Percentiles rank a stretch among this genome's conserved stretches.
Evolutionary conservation across 1,140 invertebrate species (phyloP).

Genomic region (Scylla paramamosain): DNA sequence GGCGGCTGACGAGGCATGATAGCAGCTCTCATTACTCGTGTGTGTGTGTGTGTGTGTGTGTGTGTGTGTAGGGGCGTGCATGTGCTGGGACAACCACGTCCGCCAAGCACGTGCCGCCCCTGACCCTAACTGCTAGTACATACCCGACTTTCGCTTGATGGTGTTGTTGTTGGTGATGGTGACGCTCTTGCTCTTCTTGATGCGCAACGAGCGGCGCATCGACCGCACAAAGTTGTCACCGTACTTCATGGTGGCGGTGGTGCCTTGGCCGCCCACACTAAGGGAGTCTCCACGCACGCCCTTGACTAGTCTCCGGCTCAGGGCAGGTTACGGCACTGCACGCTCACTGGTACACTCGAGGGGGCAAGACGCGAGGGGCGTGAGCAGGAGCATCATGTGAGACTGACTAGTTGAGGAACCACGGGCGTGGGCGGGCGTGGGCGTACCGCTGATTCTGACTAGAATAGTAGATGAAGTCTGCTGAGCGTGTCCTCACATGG

Average conservation of each 20-base stretch:
- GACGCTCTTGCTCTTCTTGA: conserved; percentile 76
- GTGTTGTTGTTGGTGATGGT: conserved; percentile 76
- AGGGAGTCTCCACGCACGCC: neutral
- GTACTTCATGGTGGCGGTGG: conserved; percentile 73
- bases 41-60: neutral
- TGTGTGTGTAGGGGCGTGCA: neutral
- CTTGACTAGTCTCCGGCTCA: neutral
- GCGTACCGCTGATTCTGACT: conserved; percentile 52
- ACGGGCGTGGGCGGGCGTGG: neutral
- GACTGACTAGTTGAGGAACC: neutral
- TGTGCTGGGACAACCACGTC: too few species aligned
- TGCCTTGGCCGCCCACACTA: neutral
- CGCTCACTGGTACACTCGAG: neutral
- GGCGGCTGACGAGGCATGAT: too few species aligned
- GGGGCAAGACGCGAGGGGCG: neutral
- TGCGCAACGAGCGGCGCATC: conserved; percentile 75
- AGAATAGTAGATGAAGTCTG: conserved; percentile 57
- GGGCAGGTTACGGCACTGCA: neutral
- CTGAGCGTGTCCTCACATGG: conserved; percentile 66
- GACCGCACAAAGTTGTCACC: conserved; percentile 77
- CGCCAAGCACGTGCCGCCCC: neutral
- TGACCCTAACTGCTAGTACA: neutral
- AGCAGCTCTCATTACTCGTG: too few species aligned
- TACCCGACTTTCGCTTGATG: conserved; percentile 76
- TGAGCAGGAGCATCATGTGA: conserved; percentile 6